These are phyloP conservation scores for Onychostoma macrolepis DNA, from an alignment of 2,113 vertebrate species.

Conservation along the genomic window DNA sequence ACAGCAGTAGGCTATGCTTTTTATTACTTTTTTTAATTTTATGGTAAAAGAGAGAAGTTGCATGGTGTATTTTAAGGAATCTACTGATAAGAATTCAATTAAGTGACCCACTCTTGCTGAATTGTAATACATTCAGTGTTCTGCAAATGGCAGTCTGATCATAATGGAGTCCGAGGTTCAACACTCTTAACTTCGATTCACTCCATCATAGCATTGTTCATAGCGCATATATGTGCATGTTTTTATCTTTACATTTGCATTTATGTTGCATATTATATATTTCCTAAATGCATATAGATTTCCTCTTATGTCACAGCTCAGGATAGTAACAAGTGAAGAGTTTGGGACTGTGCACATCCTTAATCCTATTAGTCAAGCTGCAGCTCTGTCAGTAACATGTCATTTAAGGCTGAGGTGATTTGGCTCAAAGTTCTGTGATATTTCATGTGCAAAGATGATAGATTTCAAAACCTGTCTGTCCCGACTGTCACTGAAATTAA, in stretches of 20 bases:
- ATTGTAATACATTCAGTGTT: slow-evolving; percentile 11
- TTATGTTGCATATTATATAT: background rate
- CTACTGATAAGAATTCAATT: slow-evolving; percentile 56
- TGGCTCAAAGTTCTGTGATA: background rate
- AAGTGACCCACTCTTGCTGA: slow-evolving; percentile 21
- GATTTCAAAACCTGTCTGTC: background rate
- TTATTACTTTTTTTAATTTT: background rate
- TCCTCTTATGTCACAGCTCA: slow-evolving; percentile 6
- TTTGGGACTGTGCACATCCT: background rate
- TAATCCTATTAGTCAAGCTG: background rate
- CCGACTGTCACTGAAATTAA: background rate
- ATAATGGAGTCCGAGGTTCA: slow-evolving; percentile 31
- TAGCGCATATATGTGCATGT: background rate
- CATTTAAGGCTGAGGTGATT: background rate
- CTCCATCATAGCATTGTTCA: background rate
- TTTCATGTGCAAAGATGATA: background rate
- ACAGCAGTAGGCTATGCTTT: background rate
- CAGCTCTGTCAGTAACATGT: background rate
- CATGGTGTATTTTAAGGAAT: background rate
- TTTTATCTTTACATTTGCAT: background rate
- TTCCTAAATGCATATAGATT: too few relatives aligned
- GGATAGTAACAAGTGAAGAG: background rate
- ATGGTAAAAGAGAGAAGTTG: slow-evolving; percentile 9
- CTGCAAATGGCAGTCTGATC: background rate
- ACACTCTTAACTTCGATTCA: background rate